A percentile compares a stretch with the other conserved stretches of the same genome.
Conservation (phyloP, 2,888 invertebrate species). For the Sepiola atlantica region DNA sequence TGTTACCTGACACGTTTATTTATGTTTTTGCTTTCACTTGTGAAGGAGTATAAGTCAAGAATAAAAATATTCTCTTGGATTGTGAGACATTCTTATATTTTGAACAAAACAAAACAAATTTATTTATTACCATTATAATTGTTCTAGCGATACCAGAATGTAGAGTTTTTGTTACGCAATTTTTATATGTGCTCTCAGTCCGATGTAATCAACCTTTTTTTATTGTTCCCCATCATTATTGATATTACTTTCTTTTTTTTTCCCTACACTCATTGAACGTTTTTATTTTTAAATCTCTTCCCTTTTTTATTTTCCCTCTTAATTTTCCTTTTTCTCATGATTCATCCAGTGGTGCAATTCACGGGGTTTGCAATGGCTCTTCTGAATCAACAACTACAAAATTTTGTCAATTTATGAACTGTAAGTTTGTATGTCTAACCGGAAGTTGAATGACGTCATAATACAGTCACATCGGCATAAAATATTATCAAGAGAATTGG, state of each 20-base stretch:
- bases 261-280: neutral
- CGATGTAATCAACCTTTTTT: neutral
- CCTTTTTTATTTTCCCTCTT: neutral
- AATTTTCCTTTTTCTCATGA: neutral
- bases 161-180: neutral
- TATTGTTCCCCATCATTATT: neutral
- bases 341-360: too few relatives aligned
- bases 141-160: neutral
- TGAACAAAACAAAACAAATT: neutral
- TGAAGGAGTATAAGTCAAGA: neutral
- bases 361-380: too few relatives aligned
- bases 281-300: neutral
- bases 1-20: neutral
- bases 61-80: neutral
- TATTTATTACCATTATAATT: neutral
- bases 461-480: too few relatives aligned
- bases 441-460: too few relatives aligned
- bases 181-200: too few relatives aligned
- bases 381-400: too few relatives aligned
- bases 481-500: too few relatives aligned
- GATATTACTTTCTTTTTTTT: neutral
- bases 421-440: too few relatives aligned
- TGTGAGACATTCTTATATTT: neutral
- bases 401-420: too few relatives aligned
- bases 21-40: neutral